A percentile compares a stretch with the other conserved stretches of the same genome.
Conservation (phyloP, 2,797 vertebrate species). For the Psittacula derbiana region DNA sequence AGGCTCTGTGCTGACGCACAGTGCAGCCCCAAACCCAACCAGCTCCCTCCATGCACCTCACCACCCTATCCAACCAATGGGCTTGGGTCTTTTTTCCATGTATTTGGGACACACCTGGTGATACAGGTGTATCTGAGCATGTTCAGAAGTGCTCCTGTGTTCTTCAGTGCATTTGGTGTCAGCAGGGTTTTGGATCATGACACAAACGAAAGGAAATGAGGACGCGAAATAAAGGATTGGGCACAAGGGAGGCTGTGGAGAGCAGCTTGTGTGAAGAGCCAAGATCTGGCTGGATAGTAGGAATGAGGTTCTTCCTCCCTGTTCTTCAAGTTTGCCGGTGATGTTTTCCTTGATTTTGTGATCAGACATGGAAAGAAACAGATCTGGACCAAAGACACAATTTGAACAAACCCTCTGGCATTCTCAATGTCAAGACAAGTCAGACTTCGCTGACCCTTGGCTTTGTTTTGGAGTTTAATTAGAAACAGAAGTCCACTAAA, state of each 20-base stretch:
- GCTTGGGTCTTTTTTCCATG: not conserved
- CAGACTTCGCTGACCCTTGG: not conserved
- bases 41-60: rapidly evolving
- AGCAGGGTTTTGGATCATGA: not conserved
- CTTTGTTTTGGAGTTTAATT: not conserved
- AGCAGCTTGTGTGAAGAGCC: not conserved
- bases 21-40: rapidly evolving
- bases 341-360: not conserved
- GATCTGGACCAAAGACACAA: not conserved
- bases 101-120: not conserved
- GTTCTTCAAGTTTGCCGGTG: not conserved
- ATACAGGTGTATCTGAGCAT: not conserved
- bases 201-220: not conserved
- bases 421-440: not conserved
- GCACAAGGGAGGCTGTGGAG: not conserved
- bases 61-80: rapidly evolving
- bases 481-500: not conserved
- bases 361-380: not conserved
- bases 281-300: not conserved
- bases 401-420: not conserved
- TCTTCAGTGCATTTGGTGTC: not conserved
- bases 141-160: not conserved
- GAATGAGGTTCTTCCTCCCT: not conserved
- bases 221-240: not conserved
- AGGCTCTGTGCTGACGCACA: not conserved